phyloP scores from a whole-genome alignment of 2,113 vertebrate species.

The Lophius piscatorius region DNA sequence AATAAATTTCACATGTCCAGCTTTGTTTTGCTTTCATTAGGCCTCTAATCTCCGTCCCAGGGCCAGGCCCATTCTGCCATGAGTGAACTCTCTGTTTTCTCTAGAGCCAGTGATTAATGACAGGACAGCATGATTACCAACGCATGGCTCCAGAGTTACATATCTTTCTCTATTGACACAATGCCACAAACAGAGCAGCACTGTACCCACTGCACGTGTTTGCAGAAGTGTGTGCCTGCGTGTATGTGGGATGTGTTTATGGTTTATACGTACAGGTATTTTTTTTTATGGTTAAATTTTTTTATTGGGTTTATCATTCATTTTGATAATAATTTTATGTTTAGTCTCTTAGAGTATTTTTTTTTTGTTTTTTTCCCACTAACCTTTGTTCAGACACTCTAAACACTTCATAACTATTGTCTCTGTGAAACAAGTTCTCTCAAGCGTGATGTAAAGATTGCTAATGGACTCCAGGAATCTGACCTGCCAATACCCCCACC shows the following conservation, averaged over 20 bases:
- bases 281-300: background rate
- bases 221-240: background rate
- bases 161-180: constrained; percentile 72
- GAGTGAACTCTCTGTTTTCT: constrained; percentile 81
- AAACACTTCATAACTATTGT: constrained; percentile 6
- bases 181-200: constrained; percentile 48
- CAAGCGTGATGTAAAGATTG: constrained; percentile 26
- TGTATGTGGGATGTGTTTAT: constrained; percentile 1
- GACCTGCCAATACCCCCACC: constrained; percentile 65
- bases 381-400: background rate
- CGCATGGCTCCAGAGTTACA: constrained; percentile 64
- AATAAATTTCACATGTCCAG: constrained; percentile 87
- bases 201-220: constrained; percentile 8
- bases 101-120: constrained; percentile 79
- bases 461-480: constrained; percentile 65
- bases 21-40: constrained; percentile 87
- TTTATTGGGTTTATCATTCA: background rate
- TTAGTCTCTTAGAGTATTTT: constrained; percentile 2
- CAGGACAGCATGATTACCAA: constrained; percentile 76
- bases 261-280: constrained; percentile 1
- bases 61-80: constrained; percentile 72
- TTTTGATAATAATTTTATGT: background rate
- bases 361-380: background rate
- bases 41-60: constrained; percentile 80
- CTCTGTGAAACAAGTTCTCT: constrained; percentile 25